Evolutionary conservation across 2,888 invertebrate genomes (phyloP).

Genomic region (Rhimphoctona megacephalus): DNA sequence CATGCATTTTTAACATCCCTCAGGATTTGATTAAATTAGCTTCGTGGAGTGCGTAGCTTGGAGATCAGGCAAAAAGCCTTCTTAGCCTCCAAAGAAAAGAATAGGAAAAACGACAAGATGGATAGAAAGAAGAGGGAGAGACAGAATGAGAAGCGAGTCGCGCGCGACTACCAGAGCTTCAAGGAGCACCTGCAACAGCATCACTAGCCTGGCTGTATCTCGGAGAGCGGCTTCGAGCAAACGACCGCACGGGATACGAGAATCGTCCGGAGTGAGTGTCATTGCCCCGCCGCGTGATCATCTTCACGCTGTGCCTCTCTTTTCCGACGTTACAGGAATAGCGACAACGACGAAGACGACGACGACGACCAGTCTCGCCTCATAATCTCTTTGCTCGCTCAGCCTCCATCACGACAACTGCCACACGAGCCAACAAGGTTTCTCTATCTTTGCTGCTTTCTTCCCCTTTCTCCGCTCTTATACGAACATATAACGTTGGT

Average conservation of each 20-base stretch:
- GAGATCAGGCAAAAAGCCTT: slow-evolving; percentile 27
- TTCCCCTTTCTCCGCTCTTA: background rate
- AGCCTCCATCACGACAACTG: slow-evolving; percentile 28
- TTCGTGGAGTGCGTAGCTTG: slow-evolving; percentile 23
- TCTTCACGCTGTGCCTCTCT: slow-evolving; percentile 57
- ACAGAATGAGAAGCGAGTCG: slow-evolving; percentile 32
- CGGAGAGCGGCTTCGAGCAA: slow-evolving; percentile 36
- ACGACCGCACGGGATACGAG: slow-evolving; percentile 45
- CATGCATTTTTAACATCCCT: background rate
- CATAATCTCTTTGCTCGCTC: slow-evolving; percentile 45
- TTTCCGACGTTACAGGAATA: slow-evolving; percentile 77
- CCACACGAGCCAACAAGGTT: slow-evolving; percentile 30
- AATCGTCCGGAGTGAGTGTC: slow-evolving; percentile 73
- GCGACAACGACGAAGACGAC: slow-evolving; percentile 66
- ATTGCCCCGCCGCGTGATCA: slow-evolving; percentile 75
- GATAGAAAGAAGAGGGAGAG: slow-evolving; percentile 7
- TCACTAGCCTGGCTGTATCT: slow-evolving; percentile 7
- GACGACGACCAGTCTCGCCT: slow-evolving; percentile 45
- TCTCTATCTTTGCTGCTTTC: slow-evolving; percentile 40
- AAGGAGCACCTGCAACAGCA: slow-evolving; percentile 63
- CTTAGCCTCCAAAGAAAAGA: slow-evolving; percentile 13
- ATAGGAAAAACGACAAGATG: slow-evolving; percentile 19
- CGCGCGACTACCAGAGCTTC: slow-evolving; percentile 50
- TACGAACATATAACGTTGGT: background rate
- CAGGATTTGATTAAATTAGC: slow-evolving; percentile 53